Base-by-base conservation (phyloP, 1,140 invertebrate species). In the Calliphora vicina region DNA sequence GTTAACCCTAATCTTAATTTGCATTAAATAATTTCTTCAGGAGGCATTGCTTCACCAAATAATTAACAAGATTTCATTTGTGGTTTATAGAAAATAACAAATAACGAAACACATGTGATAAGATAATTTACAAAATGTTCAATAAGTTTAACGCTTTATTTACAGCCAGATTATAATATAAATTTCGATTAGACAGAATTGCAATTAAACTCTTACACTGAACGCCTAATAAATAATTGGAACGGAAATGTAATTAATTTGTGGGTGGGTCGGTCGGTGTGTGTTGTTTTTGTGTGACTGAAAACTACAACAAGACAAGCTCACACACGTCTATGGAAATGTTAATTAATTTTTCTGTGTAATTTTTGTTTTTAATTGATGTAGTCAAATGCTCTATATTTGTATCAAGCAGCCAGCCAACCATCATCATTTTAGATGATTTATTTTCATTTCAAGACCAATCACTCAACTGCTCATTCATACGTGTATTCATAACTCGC, bases 211-310 rank as follows among this genome's bases (percentile, higher is more conserved):
- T 67, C 61, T 67, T 67, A 67, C 61, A 20, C 61, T 23, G 20
- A 67, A 67, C 20, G 61, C 61, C 20, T 5, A 67, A 20, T 23
- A 67, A 67, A 23, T 23, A 67, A 67, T 23, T 67, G 61, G 61
- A 67, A 67, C 61, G 61, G 61, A 67, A 67, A 67, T 67, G 61
- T 67, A 67, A 67, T 67, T 67, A 23, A 67, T 67, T 20, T 23
- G 61, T 67, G 2, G 2, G 50, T 57, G 13, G 2, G 10, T 57
- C 0, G 5, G 13, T 15, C 13, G 50, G n/a, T 50, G 12, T 50
- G 50, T 57, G n/a, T n/a, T n/a, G n/a, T n/a, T n/a, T n/a, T n/a
- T n/a, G n/a, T n/a, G n/a, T n/a, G n/a, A n/a, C n/a, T n/a, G 29
- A 35, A 35, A 35, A 4, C 29, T 35, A 35, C 8, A 35, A 35